Conservation (phyloP, 2,113 vertebrate species). For the Ailurus styani region DNA sequence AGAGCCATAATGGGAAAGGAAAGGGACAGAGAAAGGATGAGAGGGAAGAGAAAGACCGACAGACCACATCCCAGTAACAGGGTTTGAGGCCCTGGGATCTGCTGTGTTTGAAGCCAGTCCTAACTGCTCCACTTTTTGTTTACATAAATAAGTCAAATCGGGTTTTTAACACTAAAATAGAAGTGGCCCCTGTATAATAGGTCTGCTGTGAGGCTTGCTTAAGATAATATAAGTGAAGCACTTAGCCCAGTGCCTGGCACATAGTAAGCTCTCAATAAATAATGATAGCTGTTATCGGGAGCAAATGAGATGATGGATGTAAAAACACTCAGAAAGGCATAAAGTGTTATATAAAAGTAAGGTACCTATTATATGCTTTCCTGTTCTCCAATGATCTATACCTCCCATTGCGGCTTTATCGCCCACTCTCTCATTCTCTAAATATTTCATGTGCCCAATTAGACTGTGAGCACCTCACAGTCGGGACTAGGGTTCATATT, state of each 20-base stretch:
- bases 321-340: constrained; percentile 43
- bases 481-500: neutral
- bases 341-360: constrained; percentile 48
- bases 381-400: neutral
- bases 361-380: neutral
- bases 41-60: no score
- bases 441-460: constrained; percentile 68
- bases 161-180: constrained; percentile 21
- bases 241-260: constrained; percentile 31
- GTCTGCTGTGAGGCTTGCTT: constrained; percentile 8
- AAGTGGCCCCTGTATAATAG: constrained; percentile 2
- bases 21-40: neutral
- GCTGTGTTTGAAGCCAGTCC: neutral
- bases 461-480: neutral
- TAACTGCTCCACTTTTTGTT: neutral
- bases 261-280: constrained; percentile 61
- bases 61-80: neutral
- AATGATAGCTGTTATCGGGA: constrained; percentile 40
- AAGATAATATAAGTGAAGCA: constrained; percentile 31
- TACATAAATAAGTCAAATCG: neutral
- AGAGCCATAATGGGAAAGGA: neutral
- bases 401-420: neutral
- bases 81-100: neutral
- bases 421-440: constrained; percentile 41
- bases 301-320: constrained; percentile 58